A percentile compares a stretch with the other conserved stretches of the same genome.
These are phyloP conservation scores for Lobophora halterata DNA, from an alignment of 2,888 invertebrate genomes.

Conservation along the genomic window DNA sequence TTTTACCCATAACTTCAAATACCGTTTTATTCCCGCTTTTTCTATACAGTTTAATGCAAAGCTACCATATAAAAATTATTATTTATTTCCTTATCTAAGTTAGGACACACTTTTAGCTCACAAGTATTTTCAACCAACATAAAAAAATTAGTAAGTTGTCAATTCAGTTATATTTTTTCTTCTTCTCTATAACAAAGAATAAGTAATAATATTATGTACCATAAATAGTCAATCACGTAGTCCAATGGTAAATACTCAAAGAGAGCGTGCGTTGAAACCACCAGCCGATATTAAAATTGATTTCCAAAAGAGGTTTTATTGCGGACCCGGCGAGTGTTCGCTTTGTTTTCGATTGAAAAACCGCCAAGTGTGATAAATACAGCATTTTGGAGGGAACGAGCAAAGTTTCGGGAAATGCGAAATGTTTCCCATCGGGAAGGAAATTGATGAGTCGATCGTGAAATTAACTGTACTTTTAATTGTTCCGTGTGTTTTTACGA, in stretches of 20 bases:
- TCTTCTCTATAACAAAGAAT: no score
- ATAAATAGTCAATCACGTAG: not conserved
- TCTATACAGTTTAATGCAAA: no score
- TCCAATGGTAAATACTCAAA: constrained; percentile 1
- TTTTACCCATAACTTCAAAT: no score
- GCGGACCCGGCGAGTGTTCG: constrained; percentile 44
- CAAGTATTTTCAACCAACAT: no score
- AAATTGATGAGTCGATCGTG: constrained; percentile 10
- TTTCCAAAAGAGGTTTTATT: constrained; percentile 49
- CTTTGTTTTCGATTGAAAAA: constrained; percentile 42
- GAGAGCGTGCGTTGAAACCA: constrained; percentile 13
- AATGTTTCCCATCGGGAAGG: constrained; percentile 10
- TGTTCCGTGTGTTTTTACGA: not conserved
- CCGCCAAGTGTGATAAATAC: constrained; percentile 33
- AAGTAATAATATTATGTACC: not conserved
- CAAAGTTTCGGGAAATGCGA: constrained; percentile 14
- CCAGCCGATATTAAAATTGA: constrained; percentile 59
- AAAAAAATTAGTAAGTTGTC: no score
- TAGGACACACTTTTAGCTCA: no score
- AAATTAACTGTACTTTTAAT: constrained; percentile 1
- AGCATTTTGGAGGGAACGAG: constrained; percentile 22
- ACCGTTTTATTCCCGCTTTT: no score
- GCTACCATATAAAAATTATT: no score
- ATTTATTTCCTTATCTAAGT: no score
- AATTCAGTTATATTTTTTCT: no score